Evolutionary conservation across 2,797 vertebrate genomes (phyloP), one percentile per base, ranked within the genome.

Genomic region (Gymnopithys bicolor): DNA sequence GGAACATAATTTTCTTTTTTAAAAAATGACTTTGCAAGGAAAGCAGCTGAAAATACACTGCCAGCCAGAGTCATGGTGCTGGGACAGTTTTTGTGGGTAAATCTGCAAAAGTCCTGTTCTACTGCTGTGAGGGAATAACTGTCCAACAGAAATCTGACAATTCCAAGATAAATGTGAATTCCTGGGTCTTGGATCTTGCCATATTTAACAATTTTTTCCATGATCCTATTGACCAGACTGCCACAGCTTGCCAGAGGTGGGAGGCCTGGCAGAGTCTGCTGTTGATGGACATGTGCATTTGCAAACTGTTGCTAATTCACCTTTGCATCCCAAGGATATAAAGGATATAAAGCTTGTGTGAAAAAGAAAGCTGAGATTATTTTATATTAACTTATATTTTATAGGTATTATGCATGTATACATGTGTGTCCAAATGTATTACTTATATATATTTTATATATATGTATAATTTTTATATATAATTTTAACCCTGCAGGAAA

Each of bases 261-360:
- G 66, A 67, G 45, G 35, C 23, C 51, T 39, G 55, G 55, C 62
- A 10, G 53, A 14, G 25, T 2, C 17, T 37, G 55, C 39, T 67
- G 1, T 5, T 46, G 21, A 9, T 43, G 11, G 21, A 22, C 9
- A 0, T 2, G 3, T 0, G 0, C 60, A 22, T 12, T 64, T 19
- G 16, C 7, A 27, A 49, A 49, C 48, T n/a, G n/a, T n/a, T n/a
- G n/a, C n/a, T n/a, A n/a, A n/a, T n/a, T n/a, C n/a, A n/a, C n/a
- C n/a, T n/a, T n/a, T n/a, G n/a, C 69, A 19, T 43, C 68, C 58
- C 43, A 15, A 30, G 37, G 14, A 9, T 18, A 14, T 17, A 79
- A 81, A 30, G 25, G 43, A 46, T 1, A 13, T 21, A 81, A 83
- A 25, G 32, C 33, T 41, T 0, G 1, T 24, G 55, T 62, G 76